phyloP scores from a whole-genome alignment of 2,888 invertebrate species.

The Aspidapion aeneum region DNA sequence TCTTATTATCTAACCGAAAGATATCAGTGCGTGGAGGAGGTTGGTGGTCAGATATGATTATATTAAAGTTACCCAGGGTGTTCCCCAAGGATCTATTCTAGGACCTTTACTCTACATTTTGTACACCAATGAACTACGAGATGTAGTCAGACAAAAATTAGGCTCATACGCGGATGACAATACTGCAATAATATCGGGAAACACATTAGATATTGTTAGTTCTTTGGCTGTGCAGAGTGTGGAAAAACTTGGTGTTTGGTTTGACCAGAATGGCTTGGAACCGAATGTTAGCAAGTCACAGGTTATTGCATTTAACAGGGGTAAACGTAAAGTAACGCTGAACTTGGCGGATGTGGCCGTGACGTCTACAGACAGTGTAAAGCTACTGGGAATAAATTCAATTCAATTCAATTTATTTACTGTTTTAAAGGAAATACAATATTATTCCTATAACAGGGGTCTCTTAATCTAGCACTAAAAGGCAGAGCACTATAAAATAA shows the following conservation, averaged over 20 bases:
- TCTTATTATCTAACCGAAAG: not conserved
- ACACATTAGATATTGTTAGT: not conserved
- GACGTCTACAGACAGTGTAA: not conserved
- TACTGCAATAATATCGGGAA: not conserved
- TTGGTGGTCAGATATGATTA: not conserved
- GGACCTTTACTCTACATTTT: conserved; percentile 1
- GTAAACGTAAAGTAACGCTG: not conserved
- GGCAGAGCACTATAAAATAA: no score
- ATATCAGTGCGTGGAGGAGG: not conserved
- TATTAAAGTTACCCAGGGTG: not conserved
- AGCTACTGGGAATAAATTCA: not conserved
- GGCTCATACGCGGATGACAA: not conserved
- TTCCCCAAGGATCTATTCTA: conserved; percentile 3
- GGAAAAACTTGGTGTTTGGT: not conserved
- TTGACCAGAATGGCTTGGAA: not conserved
- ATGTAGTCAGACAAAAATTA: not conserved
- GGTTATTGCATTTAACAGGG: not conserved
- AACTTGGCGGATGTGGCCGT: not conserved
- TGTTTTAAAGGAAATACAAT: no score
- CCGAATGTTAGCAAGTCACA: conserved; percentile 4
- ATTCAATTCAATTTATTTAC: no score
- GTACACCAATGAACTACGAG: conserved; percentile 2
- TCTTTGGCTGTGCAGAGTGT: not conserved
- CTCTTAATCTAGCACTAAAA: no score
- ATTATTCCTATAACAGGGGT: no score